Percentiles rank a stretch among this genome's conserved stretches.
These are phyloP conservation scores for Volucella inflata DNA, from an alignment of 2,888 invertebrate species.

Conservation along the genomic window DNA sequence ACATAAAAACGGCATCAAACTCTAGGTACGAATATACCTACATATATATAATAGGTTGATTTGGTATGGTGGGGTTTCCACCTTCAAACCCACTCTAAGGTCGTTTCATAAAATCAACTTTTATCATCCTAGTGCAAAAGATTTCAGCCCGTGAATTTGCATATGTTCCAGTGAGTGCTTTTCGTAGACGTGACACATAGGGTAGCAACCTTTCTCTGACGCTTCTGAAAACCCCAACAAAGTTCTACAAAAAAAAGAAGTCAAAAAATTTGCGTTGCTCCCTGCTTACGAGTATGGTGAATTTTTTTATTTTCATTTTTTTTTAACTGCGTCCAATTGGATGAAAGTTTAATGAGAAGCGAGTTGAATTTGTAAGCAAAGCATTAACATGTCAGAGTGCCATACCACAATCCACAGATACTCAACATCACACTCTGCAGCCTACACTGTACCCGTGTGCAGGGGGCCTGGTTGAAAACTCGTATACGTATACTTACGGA, in stretches of 20 bases:
- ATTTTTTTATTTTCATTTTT: not conserved
- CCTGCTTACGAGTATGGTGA: no score
- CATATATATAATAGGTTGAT: not conserved
- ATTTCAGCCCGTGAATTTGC: conserved; percentile 53
- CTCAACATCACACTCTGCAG: no score
- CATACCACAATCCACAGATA: not conserved
- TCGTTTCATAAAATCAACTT: conserved; percentile 55
- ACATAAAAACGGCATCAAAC: conserved; percentile 48
- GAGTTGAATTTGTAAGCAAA: conserved; percentile 28
- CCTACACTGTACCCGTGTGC: no score
- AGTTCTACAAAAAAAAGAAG: not conserved
- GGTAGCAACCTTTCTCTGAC: not conserved
- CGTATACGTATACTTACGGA: not conserved
- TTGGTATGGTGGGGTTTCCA: not conserved
- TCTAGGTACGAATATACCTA: not conserved
- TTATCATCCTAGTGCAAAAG: conserved; percentile 49
- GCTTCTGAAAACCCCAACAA: not conserved
- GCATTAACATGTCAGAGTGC: conserved; percentile 40
- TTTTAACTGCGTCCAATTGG: conserved; percentile 45
- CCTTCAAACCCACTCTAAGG: not conserved
- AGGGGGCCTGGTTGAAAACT: no score
- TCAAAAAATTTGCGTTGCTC: not conserved
- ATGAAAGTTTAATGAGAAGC: conserved; percentile 42
- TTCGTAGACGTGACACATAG: conserved; percentile 45
- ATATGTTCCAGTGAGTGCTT: conserved; percentile 56